Evolutionary conservation across 2,113 vertebrate species (phyloP), one percentile per base, ranked within the genome.

Genomic region (Nanorana parkeri): DNA sequence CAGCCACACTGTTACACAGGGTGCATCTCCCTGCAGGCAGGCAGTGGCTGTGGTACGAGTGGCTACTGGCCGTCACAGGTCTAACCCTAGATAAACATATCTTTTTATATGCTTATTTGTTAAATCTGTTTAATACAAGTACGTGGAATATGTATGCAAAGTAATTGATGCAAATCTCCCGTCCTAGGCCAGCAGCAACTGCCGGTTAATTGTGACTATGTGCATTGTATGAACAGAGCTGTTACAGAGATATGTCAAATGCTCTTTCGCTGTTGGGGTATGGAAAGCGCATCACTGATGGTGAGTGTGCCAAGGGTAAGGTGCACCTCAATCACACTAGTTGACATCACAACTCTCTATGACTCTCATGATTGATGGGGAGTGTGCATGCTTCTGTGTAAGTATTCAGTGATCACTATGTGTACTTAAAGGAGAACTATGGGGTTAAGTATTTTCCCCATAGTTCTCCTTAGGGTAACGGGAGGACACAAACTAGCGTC

Each of bases 191-290:
- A 10, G 29, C 21, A 29, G n/a, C 19, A 68, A 72, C 20, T n/a
- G 28, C 68, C 47, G 19, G 2, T n/a, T 58, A 74, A 28, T 21
- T 7, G 1, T 26, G 68, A 73, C 60, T 88, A 86, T 56, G 84
- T 84, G 26, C 52, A 26, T 21, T 87, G 89, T 51, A 88, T 92
- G n/a, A 76, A 86, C 52, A 74, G 1, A 83, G 85, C 75, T 7
- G 72, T 90, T 0, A 0, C 21, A 0, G 65, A 68, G 10, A 41
- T 92, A 21, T 85, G 79, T 0, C 52, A 32, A 1, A 88, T 85
- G 10, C 86, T 90, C 23, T 88, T 89, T 80, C 85, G 84, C 0
- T 77, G 56, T 17, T 68, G 80, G 80, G 26, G 72, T 23, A 36
- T 32, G 20, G 26, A 67, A 21, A 56, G 17, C 3, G 23, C 13